A percentile compares a stretch with the other conserved stretches of the same genome.
Conservation (phyloP, 1,140 invertebrate species). For the Choristoneura fumiferana region DNA sequence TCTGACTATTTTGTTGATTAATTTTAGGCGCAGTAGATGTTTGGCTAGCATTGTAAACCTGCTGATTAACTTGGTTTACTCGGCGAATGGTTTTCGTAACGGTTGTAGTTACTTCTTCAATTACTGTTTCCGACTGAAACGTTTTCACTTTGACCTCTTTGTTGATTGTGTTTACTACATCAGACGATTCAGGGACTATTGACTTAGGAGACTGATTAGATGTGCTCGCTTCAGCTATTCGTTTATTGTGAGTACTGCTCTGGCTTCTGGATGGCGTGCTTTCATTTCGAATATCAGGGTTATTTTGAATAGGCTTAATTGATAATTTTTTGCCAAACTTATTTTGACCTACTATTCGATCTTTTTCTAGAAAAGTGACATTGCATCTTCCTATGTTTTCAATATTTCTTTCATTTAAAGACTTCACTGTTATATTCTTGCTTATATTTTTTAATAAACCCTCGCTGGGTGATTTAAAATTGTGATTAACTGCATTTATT, state of each 20-base stretch:
- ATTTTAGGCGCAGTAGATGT: conserved; percentile 24
- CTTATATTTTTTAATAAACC: conserved; percentile 51
- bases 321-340: conserved; percentile 25
- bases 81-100: conserved; percentile 71
- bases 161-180: conserved; percentile 55
- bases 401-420: conserved; percentile 36
- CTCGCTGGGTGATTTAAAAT: conserved; percentile 26
- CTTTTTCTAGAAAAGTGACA: conserved; percentile 7
- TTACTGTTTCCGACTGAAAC: conserved; percentile 63
- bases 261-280: neutral
- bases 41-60: conserved; percentile 41
- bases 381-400: conserved; percentile 7
- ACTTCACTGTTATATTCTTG: conserved; percentile 60
- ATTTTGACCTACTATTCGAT: conserved; percentile 5
- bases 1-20: conserved; percentile 36
- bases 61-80: conserved; percentile 60
- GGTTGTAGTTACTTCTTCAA: conserved; percentile 71
- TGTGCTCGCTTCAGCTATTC: conserved; percentile 2
- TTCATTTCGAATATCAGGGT: conserved; percentile 9
- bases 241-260: conserved; percentile 23
- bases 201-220: conserved; percentile 30
- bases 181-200: conserved; percentile 37
- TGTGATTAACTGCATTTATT: conserved; percentile 11
- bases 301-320: conserved; percentile 30
- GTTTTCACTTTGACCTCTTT: conserved; percentile 62